Percentiles rank a stretch among this genome's conserved stretches.
Conservation (phyloP, 2,888 invertebrate species). For the Sinohyriopsis cumingii region DNA sequence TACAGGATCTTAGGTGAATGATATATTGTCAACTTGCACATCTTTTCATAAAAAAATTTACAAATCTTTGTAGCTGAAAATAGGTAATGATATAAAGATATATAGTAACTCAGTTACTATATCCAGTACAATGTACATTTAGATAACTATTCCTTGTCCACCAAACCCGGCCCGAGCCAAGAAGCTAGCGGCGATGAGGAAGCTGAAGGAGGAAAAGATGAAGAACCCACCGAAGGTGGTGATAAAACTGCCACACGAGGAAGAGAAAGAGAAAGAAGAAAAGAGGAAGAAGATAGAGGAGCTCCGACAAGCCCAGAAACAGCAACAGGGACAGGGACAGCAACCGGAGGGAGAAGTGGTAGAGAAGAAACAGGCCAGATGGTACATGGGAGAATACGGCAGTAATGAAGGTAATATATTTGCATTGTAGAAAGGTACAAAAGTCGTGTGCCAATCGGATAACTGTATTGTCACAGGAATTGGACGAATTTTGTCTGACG, state of each 20-base stretch:
- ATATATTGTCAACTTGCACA: too few relatives aligned
- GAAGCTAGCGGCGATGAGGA: conserved; percentile 62
- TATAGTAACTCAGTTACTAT: too few relatives aligned
- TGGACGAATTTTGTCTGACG: too few relatives aligned
- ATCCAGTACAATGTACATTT: not conserved
- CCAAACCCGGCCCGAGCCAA: conserved; percentile 67
- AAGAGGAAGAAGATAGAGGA: conserved; percentile 36
- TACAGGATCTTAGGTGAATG: too few relatives aligned
- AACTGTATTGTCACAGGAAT: too few relatives aligned
- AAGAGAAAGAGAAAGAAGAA: conserved; percentile 45
- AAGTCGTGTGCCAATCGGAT: not conserved
- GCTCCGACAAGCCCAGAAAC: conserved; percentile 20
- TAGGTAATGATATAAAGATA: too few relatives aligned
- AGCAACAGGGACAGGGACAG: conserved; percentile 27
- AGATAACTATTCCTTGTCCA: conserved; percentile 66
- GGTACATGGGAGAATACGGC: conserved; percentile 69
- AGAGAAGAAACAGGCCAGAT: conserved; percentile 48
- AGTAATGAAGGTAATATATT: conserved; percentile 57
- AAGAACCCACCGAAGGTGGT: conserved; percentile 48
- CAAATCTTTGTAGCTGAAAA: too few relatives aligned
- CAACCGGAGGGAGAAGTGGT: conserved; percentile 32
- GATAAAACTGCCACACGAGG: conserved; percentile 36
- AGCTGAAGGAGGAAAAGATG: conserved; percentile 65
- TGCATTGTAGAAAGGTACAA: not conserved
- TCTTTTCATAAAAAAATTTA: too few relatives aligned